phyloP scores from a whole-genome alignment of 2,888 invertebrate genomes.

The Netelia melanura region DNA sequence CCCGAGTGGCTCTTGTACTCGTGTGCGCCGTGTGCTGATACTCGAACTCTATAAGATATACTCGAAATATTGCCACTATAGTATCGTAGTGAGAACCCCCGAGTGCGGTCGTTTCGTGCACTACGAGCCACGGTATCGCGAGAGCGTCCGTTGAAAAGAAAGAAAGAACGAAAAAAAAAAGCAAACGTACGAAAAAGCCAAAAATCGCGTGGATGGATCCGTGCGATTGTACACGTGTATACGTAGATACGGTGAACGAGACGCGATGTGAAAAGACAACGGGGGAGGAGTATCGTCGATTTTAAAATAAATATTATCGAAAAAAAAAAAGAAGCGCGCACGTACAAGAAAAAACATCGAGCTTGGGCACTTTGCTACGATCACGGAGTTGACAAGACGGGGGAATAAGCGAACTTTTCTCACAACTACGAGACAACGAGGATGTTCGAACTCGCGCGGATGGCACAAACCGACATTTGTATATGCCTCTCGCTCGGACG shows the following conservation, averaged over 20 bases:
- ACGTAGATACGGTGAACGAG: not conserved
- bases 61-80: slow-evolving; percentile 1
- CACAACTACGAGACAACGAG: not conserved
- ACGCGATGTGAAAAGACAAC: not conserved
- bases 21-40: not conserved
- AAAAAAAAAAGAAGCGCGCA: not conserved
- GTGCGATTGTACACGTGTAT: not conserved
- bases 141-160: not conserved
- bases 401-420: not conserved
- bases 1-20: not conserved
- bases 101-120: not conserved
- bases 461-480: slow-evolving; percentile 33
- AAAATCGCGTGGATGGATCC: not conserved
- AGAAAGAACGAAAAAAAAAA: not conserved
- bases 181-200: not conserved
- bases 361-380: no score
- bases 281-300: not conserved
- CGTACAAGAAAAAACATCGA: no score
- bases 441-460: not conserved
- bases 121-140: slow-evolving; percentile 29
- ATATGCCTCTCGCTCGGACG: slow-evolving; percentile 16
- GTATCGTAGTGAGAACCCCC: not conserved
- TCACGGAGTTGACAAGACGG: no score
- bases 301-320: not conserved
- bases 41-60: slow-evolving; percentile 1